Evolutionary conservation across 2,888 invertebrate species (phyloP), one percentile per base, ranked within the genome.

Genomic region (Meiosimyza decipiens): DNA sequence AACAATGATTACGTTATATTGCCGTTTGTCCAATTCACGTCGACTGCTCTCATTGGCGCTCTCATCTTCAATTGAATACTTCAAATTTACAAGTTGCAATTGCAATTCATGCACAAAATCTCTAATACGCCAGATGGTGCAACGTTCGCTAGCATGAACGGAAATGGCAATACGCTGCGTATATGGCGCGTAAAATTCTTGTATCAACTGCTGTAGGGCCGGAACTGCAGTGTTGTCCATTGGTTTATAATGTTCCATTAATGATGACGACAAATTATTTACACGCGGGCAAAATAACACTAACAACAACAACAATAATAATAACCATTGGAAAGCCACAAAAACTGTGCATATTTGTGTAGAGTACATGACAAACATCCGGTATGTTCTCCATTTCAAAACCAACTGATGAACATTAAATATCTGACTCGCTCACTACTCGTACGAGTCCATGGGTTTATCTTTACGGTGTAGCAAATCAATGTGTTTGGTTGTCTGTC

Each of bases 301-400:
- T 15, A n/a, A n/a, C 5, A 33, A 18, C 18, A 40, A 55, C 13
- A 72, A 6, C 15, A 72, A 62, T 49, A 50, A 49, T 33, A 63
- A 16, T 40, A 40, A 40, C 40, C 40, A 9, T 40, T 40, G 40
- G 22, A 54, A 15, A 7, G 15, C n/a, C 18, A 13, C 50, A 18
- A 65, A 15, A 18, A 33, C 0, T 65, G 4, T n/a, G 28, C 28
- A 15, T n/a, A 28, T 6, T 7, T 18, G 40, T n/a, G 49, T 6
- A 18, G 28, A 71, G 49, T 22, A 49, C 47, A 55, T 55, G 67
- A 22, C 47, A 73, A 73, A 76, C 79, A 79, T 79, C 79, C 78
- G 80, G 65, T 76, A 73, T 73, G 73, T 63, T 71, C 70, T 55
- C 65, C 49, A 66, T 50, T 52, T 62, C 59, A 13, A 54, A 22